Conservation (phyloP, 2,888 invertebrate genomes). For the Beris chalybata region DNA sequence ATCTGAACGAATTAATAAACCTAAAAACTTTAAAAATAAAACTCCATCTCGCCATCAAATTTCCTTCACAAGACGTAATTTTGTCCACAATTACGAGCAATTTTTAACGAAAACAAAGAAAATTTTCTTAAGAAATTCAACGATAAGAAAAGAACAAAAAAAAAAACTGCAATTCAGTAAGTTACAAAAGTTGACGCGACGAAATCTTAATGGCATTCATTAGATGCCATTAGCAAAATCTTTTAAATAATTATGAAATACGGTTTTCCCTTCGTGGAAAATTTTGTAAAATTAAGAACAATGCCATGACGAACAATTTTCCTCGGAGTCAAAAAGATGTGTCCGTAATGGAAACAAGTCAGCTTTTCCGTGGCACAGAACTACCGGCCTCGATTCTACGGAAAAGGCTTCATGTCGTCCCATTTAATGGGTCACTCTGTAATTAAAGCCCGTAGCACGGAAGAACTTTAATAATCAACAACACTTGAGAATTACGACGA, state of each 20-base stretch:
- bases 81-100: background rate
- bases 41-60: too few species aligned
- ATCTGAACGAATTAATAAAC: too few species aligned
- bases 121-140: background rate
- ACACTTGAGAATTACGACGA: too few species aligned
- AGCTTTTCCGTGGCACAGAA: background rate
- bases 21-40: too few species aligned
- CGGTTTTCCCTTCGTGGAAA: background rate
- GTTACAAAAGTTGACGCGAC: conserved; percentile 10
- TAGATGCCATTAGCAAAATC: conserved; percentile 15
- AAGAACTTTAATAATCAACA: too few species aligned
- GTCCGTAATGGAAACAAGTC: conserved; percentile 6
- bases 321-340: background rate
- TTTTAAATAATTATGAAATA: conserved; percentile 20
- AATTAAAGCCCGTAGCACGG: too few species aligned
- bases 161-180: conserved; percentile 14
- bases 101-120: conserved; percentile 9
- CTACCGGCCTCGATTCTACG: too few species aligned
- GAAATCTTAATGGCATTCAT: conserved; percentile 10
- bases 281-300: conserved; percentile 2
- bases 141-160: background rate
- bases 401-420: too few species aligned
- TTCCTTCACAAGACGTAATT: too few species aligned
- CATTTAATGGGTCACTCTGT: too few species aligned
- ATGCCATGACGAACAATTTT: background rate